Conservation (phyloP, 2,797 vertebrate genomes). For the Rhinoraja longicauda region DNA sequence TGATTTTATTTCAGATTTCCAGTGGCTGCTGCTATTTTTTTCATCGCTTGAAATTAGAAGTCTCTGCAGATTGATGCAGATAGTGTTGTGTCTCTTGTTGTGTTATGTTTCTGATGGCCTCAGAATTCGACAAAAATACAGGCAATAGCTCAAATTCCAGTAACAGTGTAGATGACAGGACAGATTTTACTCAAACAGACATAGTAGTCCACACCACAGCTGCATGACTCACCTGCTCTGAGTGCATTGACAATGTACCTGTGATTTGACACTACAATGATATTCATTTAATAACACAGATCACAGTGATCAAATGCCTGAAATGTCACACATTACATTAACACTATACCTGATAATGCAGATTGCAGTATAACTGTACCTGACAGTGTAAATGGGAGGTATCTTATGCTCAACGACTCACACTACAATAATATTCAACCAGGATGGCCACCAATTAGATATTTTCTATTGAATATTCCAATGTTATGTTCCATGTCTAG, state of each 20-base stretch:
- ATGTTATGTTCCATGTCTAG: no score
- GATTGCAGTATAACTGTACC: not conserved
- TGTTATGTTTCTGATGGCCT: not conserved
- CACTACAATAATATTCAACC: not conserved
- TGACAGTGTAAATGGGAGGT: not conserved
- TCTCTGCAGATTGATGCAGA: not conserved
- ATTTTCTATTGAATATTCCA: no score
- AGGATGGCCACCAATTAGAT: no score
- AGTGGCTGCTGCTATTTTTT: no score
- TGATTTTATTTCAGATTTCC: no score
- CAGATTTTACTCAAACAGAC: not conserved
- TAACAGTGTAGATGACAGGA: not conserved
- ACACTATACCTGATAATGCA: not conserved
- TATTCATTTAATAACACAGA: not conserved
- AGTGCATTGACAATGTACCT: not conserved
- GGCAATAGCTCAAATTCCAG: not conserved
- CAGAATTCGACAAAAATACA: not conserved
- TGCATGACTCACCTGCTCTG: not conserved
- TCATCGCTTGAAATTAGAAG: not conserved
- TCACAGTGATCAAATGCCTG: not conserved
- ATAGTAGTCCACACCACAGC: no score
- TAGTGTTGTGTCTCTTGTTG: not conserved
- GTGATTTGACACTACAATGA: not conserved
- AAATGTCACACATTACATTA: not conserved
- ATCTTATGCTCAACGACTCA: not conserved